Conservation (phyloP, 2,113 vertebrate genomes). For the Crotalus viridis region DNA sequence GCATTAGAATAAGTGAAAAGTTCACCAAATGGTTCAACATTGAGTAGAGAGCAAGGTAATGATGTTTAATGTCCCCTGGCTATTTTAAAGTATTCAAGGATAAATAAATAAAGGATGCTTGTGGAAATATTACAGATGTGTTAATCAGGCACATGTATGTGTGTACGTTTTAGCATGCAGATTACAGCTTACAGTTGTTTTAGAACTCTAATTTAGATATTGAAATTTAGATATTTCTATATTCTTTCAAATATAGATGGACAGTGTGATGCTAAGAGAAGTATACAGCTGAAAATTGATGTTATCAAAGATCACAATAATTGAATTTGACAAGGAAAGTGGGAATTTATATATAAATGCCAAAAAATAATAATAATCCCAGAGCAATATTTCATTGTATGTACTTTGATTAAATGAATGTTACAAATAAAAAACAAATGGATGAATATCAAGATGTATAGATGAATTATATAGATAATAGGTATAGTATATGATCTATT, state of each 20-base stretch:
- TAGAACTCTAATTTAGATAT: not conserved
- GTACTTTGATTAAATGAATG: not conserved
- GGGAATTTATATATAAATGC: not conserved
- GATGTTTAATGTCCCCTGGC: not conserved
- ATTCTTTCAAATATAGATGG: not conserved
- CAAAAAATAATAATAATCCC: not conserved
- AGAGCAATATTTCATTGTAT: not conserved
- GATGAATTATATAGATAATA: not conserved
- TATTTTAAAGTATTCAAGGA: not conserved
- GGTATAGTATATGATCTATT: not conserved
- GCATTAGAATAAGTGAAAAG: not conserved
- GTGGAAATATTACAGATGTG: not conserved
- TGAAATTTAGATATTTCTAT: not conserved
- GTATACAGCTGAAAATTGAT: not conserved
- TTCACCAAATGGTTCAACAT: not conserved
- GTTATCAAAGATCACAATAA: not conserved
- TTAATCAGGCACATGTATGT: not conserved
- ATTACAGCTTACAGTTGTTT: not conserved
- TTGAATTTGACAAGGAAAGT: not conserved
- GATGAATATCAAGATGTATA: not conserved
- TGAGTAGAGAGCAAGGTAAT: not conserved
- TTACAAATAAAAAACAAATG: not conserved
- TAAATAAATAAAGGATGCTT: not conserved
- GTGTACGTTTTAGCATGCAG: not conserved
- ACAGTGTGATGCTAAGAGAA: not conserved